Evolutionary conservation across 1,140 invertebrate species (phyloP), one percentile per base, ranked within the genome.

Genomic region (Chelonus insularis): DNA sequence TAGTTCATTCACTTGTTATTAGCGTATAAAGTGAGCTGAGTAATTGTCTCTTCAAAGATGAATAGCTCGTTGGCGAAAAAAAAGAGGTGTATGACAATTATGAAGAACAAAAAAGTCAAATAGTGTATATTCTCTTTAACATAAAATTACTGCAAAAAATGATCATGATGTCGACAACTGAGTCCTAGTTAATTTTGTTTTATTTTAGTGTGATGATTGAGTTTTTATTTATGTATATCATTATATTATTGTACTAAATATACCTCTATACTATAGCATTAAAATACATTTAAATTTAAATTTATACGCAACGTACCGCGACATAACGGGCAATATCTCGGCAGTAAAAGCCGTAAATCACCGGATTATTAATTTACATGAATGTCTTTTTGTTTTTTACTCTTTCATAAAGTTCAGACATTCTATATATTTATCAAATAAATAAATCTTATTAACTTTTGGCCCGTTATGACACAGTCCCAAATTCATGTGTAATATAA

Each of bases 261-360:
- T 41, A 51, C 47, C 36, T 51, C n/a, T n/a, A n/a, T n/a, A n/a
- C 57, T 60, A 60, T 48, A 23, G 47, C 58, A 52, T 60, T 54
- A 51, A 60, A 60, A 60, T 60, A 60, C 58, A 60, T 60, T 60
- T 51, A 60, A 60, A 60, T 54, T 60, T 54, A 60, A 43, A 43
- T 43, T 59, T 57, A 59, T 60, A 54, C 34, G 58, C 29, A 52
- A 32, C 54, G 36, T 54, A 54, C 58, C 21, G 58, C 58, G 50
- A 25, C 58, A 60, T 50, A 60, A 60, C 29, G 58, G 36, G 48
- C 48, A 60, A 60, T 54, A 25, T 25, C 7, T 58, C 25, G 34
- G 29, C 47, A 16, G 12, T 16, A 16, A 18, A 12, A 25, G 14
- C 25, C 43, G 32, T 20, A 48, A 50, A 39, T 23, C 34, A 23